A percentile compares a stretch with the other conserved stretches of the same genome.
Evolutionary conservation across 2,888 invertebrate species (phyloP).

Genomic region (Charanyca ferruginea): DNA sequence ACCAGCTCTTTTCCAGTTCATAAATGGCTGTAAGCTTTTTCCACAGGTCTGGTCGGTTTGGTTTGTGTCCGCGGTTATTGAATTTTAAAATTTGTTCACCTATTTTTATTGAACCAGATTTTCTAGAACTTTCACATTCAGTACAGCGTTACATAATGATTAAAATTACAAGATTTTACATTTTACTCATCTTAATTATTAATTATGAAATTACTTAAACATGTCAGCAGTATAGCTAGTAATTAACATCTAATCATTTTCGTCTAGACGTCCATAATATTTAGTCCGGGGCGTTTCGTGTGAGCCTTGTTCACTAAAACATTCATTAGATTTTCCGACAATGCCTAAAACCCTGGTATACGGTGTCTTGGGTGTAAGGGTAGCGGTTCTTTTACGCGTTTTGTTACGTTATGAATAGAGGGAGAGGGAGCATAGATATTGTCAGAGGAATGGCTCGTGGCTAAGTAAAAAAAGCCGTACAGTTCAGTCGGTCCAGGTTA

Average conservation of each 20-base stretch:
- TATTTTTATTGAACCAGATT: not conserved
- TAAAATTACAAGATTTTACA: constrained; percentile 37
- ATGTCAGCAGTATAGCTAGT: constrained; percentile 21
- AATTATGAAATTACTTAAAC: constrained; percentile 35
- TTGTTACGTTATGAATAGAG: not conserved
- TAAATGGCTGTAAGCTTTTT: too few species aligned
- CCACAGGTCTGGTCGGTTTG: too few species aligned
- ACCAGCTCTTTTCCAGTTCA: too few species aligned
- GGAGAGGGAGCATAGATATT: too few species aligned
- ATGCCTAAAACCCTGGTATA: constrained; percentile 39
- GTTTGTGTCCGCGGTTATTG: too few species aligned
- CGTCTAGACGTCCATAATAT: constrained; percentile 61
- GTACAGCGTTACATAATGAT: constrained; percentile 13
- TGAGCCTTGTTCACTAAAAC: constrained; percentile 47
- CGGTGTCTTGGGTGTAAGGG: constrained; percentile 36
- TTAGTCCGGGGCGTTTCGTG: constrained; percentile 42
- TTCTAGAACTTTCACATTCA: not conserved
- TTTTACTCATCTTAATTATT: constrained; percentile 39
- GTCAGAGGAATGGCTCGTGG: too few species aligned
- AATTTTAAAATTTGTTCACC: too few species aligned
- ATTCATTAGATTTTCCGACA: constrained; percentile 56
- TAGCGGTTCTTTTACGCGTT: constrained; percentile 10
- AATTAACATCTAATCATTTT: constrained; percentile 50
- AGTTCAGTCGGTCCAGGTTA: too few species aligned
- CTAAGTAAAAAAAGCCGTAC: too few species aligned